Base-by-base conservation (phyloP, 2,888 invertebrate species). In the Fissipunctia ypsillon region DNA sequence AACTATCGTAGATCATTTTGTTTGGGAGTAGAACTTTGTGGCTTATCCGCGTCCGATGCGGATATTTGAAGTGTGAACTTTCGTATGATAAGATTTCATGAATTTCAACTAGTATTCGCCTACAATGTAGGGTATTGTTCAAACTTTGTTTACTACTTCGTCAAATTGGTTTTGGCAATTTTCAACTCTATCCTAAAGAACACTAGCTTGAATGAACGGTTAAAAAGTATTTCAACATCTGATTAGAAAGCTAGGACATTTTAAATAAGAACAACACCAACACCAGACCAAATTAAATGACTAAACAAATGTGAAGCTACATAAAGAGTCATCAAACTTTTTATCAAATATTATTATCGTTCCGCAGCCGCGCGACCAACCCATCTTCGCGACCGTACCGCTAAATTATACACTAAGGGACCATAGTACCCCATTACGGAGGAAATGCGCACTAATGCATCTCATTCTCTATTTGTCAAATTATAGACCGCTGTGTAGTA, bases 401-500 rank as follows among this genome's bases (percentile, higher is more conserved):
- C 91, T 92, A 96, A 95, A 96, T 96, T 96, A 96, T 91, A 96
- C 91, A 92, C 90, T 87, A 85, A 87, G 81, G 90, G 87, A 83
- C 92, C 89, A 89, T 88, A 90, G 94, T 93, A 92, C 92, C 92
- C 92, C 90, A 95, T 95, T 95, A 95, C 92, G 91, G 86, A 91
- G 92, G 92, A 94, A 96, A 95, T 92, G 94, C 93, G 91, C 91
- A 92, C 94, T 96, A 96, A 96, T 96, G 96, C 95, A 95, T 94
- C 95, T 95, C 91, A 95, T 95, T 96, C 95, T 95, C 94, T 95
- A 95, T 95, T 95, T 95, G 94, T 95, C 94, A 96, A 96, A 96
- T 96, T 96, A 96, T 93, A 96, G 93, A 88, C 93, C 92, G 88
- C 91, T 88, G 87, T 80, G 86, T 88, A 83, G 90, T 89, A 90